Conservation (phyloP, 2,888 invertebrate species). For the Lagria hirta region DNA sequence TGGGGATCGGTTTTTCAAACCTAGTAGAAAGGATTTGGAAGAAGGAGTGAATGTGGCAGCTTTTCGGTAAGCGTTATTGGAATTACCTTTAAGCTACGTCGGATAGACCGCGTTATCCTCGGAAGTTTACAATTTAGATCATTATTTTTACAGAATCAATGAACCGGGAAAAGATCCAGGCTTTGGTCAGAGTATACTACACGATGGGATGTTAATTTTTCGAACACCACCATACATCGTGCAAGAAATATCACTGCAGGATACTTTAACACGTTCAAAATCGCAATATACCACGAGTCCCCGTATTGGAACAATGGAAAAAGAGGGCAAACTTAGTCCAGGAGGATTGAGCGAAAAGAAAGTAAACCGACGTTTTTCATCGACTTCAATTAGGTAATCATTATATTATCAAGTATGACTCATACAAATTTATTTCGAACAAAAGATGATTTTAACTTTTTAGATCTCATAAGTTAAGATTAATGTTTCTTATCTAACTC, state of each 20-base stretch:
- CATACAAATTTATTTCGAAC: no score
- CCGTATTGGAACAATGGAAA: constrained; percentile 37
- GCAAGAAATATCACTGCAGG: constrained; percentile 74
- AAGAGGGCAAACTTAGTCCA: constrained; percentile 50
- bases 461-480: no score
- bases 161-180: constrained; percentile 81
- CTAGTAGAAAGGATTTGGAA: constrained; percentile 74
- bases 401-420: no score
- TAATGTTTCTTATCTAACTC: no score
- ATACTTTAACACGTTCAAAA: constrained; percentile 51
- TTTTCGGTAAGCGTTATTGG: constrained; percentile 59
- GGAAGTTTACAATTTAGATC: background rate
- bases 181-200: constrained; percentile 91
- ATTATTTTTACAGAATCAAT: constrained; percentile 60
- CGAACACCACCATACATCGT: constrained; percentile 86
- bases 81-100: background rate
- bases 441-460: no score
- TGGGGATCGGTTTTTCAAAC: constrained; percentile 85
- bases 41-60: constrained; percentile 83
- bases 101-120: background rate
- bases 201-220: constrained; percentile 83
- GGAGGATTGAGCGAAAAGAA: constrained; percentile 45
- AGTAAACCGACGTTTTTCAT: constrained; percentile 63
- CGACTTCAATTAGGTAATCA: constrained; percentile 61
- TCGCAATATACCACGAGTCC: constrained; percentile 36